Conservation (phyloP, 2,888 invertebrate genomes). For the Clivina fossor region DNA sequence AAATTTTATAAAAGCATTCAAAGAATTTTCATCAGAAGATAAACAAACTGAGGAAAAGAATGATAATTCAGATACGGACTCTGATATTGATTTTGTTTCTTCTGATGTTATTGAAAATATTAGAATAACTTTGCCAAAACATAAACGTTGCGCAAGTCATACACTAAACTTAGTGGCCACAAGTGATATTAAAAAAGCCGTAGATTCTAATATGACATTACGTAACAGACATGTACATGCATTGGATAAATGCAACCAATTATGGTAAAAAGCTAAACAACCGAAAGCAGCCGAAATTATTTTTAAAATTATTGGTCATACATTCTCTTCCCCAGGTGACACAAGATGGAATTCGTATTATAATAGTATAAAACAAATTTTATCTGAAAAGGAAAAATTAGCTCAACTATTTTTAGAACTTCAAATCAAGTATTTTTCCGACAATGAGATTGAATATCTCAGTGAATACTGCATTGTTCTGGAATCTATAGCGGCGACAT, state of each 20-base stretch:
- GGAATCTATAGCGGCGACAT: constrained; percentile 28
- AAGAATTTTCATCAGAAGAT: no score
- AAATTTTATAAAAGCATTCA: no score
- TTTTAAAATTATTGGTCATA: constrained; percentile 4
- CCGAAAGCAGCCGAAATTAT: constrained; percentile 25
- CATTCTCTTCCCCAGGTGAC: constrained; percentile 32
- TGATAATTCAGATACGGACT: no score
- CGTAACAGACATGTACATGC: constrained; percentile 32
- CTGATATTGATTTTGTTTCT: no score
- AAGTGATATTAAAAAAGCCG: constrained; percentile 32
- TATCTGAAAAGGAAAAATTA: constrained; percentile 28
- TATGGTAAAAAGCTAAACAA: constrained; percentile 37
- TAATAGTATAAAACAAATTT: constrained; percentile 35
- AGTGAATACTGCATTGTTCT: constrained; percentile 28
- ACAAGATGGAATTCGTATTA: constrained; percentile 36
- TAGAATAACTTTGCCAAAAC: no score
- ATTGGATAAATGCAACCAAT: constrained; percentile 31
- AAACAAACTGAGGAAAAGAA: no score
- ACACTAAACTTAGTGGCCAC: constrained; percentile 36
- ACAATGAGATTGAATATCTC: constrained; percentile 22
- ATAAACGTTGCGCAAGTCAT: constrained; percentile 37
- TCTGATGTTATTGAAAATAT: no score
- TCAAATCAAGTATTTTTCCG: constrained; percentile 7
- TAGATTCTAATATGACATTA: constrained; percentile 13
- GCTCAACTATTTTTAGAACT: constrained; percentile 13